Base-by-base conservation (phyloP, 2,888 invertebrate species). In the Tipula helvola region DNA sequence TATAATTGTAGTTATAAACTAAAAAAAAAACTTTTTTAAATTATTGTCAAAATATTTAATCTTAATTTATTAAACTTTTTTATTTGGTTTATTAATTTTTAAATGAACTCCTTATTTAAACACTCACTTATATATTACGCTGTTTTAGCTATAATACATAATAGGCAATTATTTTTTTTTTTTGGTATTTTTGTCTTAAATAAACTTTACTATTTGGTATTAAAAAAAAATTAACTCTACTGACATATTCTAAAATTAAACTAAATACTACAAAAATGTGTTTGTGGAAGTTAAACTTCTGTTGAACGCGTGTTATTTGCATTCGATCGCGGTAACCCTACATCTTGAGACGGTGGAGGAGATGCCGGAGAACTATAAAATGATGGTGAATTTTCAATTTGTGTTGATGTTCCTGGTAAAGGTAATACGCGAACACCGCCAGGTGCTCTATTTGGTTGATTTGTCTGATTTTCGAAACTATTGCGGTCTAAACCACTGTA, bases 341-440 rank as follows among this genome's bases (percentile, higher is more conserved):
- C 90, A 86, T 91, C 90, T 88, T 91, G 92, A 87, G 90, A 87
- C 83, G 89, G 89, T 13, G 88, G 88, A 57, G 89, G 88, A 28
- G 89, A 87, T 12, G 88, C 86, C 36, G 89, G 88, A 42, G 87
- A 86, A 13, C 42, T 83, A 16, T 36, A 85, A 41, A 84, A 90
- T 90, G 87, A 52, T 85, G 44, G 85, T 28, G 13, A 36, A 86
- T 86, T 86, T 83, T 86, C 87, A 52, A 90, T 91, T 88, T 88
- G 91, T 71, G 90, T 90, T 8, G 90, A 89, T 87, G 90, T 90
- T 86, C 88, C 90, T 16, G 87, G 84, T 41, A 88, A 71, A 39
- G 91, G 91, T 86, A 91, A 87, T 3, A 91, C 91, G 0, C 90
- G 90, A 5, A 91, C 90, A n/a, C 90, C 91, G 3, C 91, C 91